A percentile compares a stretch with the other conserved stretches of the same genome.
Conservation (phyloP, 2,888 invertebrate genomes). For the Spilosoma lubricipeda region DNA sequence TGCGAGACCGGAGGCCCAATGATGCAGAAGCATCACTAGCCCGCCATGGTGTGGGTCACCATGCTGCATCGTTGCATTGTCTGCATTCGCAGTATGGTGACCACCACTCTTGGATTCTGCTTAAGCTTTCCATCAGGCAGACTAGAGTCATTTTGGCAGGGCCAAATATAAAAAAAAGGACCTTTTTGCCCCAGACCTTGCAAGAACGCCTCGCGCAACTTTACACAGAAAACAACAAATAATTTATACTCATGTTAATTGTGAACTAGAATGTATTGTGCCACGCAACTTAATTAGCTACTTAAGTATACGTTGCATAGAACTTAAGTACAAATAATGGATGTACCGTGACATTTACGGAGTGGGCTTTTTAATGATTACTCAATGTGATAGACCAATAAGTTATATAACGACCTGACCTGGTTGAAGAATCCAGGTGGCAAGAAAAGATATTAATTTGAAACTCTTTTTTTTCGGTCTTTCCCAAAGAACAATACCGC, state of each 20-base stretch:
- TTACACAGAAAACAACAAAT: neutral
- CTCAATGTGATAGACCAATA: neutral
- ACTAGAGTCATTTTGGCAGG: too few species aligned
- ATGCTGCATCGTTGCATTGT: too few species aligned
- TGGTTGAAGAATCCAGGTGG: neutral
- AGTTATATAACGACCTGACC: neutral
- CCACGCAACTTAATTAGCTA: neutral
- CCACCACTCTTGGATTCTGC: too few species aligned
- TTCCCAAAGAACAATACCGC: neutral
- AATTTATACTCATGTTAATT: constrained; percentile 10
- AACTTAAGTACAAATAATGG: neutral
- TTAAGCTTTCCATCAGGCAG: too few species aligned
- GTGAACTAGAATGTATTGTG: constrained; percentile 6
- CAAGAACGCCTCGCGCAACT: neutral
- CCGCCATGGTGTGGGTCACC: too few species aligned
- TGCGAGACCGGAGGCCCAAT: too few species aligned
- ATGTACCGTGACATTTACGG: neutral
- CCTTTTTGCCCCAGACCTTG: neutral
- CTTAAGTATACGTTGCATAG: neutral
- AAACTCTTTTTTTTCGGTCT: neutral
- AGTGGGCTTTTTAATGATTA: neutral
- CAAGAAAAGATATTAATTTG: neutral
- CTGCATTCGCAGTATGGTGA: too few species aligned
- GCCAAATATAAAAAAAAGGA: too few species aligned
- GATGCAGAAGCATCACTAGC: too few species aligned